Conservation (phyloP, 2,113 vertebrate genomes). For the Cynocephalus volans region DNA sequence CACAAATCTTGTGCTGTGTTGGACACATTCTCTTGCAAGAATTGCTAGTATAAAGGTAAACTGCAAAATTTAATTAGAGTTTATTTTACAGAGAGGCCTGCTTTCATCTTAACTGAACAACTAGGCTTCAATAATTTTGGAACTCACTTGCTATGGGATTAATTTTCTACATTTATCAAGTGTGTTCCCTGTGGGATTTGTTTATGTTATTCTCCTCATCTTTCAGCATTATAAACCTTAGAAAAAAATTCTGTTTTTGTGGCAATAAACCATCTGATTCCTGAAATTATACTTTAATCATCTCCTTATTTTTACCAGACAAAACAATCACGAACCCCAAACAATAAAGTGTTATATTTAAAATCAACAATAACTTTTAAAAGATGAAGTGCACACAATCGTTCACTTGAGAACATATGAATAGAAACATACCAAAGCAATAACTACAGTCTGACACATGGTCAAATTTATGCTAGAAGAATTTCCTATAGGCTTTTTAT, state of each 20-base stretch:
- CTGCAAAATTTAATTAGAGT: neutral
- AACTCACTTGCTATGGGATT: too few relatives aligned
- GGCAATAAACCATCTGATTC: too few relatives aligned
- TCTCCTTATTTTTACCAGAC: too few relatives aligned
- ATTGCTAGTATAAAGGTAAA: neutral
- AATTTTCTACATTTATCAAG: too few relatives aligned
- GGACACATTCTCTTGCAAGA: neutral
- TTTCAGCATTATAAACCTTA: too few relatives aligned
- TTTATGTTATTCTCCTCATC: too few relatives aligned
- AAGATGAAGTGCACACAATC: neutral
- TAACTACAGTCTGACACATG: neutral
- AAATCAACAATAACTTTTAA: neutral
- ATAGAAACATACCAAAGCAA: neutral
- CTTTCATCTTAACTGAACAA: neutral
- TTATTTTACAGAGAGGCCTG: neutral
- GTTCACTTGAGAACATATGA: neutral
- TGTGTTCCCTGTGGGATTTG: too few relatives aligned
- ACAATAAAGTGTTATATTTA: neutral
- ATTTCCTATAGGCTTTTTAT: neutral
- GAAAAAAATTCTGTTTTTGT: too few relatives aligned
- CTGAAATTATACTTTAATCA: too few relatives aligned
- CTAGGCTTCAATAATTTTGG: neutral
- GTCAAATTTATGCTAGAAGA: neutral
- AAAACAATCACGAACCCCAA: neutral
- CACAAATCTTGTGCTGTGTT: neutral